Evolutionary conservation across 1,140 invertebrate genomes (phyloP), one percentile per base, ranked within the genome.

Genomic region (Cardiocondyla obscurior): DNA sequence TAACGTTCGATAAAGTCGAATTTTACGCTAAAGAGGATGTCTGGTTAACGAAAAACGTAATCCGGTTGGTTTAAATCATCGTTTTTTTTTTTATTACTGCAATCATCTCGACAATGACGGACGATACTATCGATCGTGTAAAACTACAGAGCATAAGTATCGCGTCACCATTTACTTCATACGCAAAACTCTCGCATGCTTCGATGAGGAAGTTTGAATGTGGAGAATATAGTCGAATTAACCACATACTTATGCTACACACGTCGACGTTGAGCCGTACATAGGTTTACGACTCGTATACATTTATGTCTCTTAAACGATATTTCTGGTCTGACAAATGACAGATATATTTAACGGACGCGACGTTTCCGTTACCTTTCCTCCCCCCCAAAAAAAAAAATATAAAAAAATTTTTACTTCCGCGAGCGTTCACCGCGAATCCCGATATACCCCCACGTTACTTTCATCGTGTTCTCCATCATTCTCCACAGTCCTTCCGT

Each of bases 81-180:
- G 8, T 53, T 87, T 87, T 87, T 84, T 86, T 87, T n/a, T 49
- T 87, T 87, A 87, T 86, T 87, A 76, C 77, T 81, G 70, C 74
- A 86, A 81, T 83, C 53, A 25, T 46, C 55, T 84, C 82, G 65
- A 70, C 73, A 33, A 76, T 87, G 87, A 84, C 60, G 82, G 82
- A 84, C 82, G 51, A 87, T 60, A 82, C 57, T 85, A 14, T 73
- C 82, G 53, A 85, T 88, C 76, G 65, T 87, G 85, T 88, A 88
- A 88, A 87, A 88, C 85, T 67, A 65, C 64, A 82, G 57, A 87
- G 87, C 85, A 53, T 83, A 87, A 87, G 62, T 79, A 60, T 30
- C 72, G 79, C 60, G 69, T 81, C 42, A 12, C 22, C 42, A 12
- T n/a, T 82, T 85, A 39, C 79, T 42, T 62, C 67, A 58, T 46